A percentile compares a stretch with the other conserved stretches of the same genome.
Evolutionary conservation across 2,113 vertebrate species (phyloP).

Genomic region (Hemicordylus capensis): DNA sequence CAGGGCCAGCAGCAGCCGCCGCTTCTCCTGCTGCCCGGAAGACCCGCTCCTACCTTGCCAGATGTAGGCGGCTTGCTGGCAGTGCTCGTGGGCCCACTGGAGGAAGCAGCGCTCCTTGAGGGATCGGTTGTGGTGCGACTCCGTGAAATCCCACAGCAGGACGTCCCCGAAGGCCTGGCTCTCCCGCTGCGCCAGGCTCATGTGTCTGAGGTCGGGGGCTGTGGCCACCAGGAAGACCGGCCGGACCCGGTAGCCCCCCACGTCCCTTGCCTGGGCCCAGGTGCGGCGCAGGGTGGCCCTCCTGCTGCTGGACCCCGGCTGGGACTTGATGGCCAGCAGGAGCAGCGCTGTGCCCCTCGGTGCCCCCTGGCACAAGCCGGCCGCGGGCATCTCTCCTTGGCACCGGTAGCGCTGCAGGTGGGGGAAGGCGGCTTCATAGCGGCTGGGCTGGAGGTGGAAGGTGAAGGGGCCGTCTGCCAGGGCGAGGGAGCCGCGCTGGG

Average conservation of each 20-base stretch:
- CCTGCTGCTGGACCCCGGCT: fast-evolving
- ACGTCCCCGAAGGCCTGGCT: not conserved
- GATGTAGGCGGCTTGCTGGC: not conserved
- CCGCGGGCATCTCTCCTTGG: fast-evolving
- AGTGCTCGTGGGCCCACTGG: not conserved
- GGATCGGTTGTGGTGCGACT: conserved; percentile 5
- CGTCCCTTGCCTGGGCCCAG: not conserved
- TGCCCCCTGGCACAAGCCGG: fast-evolving
- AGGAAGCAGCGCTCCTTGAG: conserved; percentile 27
- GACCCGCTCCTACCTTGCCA: not conserved
- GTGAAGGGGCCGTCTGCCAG: not conserved
- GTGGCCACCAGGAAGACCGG: conserved; percentile 11
- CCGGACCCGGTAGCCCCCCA: not conserved
- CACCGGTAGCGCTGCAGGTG: not conserved
- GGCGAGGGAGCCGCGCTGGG: not conserved
- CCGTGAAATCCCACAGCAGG: not conserved
- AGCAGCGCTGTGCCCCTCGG: not conserved
- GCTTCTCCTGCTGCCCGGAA: fast-evolving
- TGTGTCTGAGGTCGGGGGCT: not conserved
- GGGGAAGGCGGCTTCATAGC: not conserved
- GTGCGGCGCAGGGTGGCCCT: conserved; percentile 1
- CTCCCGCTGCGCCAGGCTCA: not conserved
- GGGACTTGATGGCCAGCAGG: conserved; percentile 30
- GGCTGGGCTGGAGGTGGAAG: not conserved
- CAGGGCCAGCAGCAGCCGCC: no score